Conservation (phyloP, 2,797 vertebrate genomes). For the Lates japonicus region DNA sequence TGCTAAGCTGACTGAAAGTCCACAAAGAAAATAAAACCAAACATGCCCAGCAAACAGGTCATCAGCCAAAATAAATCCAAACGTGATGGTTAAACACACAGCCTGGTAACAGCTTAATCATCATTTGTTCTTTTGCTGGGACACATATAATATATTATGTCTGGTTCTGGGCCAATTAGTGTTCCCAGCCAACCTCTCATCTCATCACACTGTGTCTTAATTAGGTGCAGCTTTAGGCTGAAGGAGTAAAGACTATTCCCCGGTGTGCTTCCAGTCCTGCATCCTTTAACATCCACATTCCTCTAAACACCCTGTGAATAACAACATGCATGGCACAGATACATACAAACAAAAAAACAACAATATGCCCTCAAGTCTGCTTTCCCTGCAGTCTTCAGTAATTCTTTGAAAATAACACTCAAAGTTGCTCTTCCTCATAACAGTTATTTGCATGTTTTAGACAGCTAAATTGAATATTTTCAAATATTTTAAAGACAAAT, state of each 20-base stretch:
- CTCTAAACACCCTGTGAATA: slow-evolving; percentile 48
- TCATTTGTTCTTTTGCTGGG: slow-evolving; percentile 50
- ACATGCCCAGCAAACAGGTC: slow-evolving; percentile 51
- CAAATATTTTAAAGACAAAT: not conserved
- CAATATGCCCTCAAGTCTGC: slow-evolving; percentile 26
- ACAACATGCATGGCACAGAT: slow-evolving; percentile 37
- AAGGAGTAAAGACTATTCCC: slow-evolving; percentile 51
- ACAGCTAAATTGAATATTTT: not conserved
- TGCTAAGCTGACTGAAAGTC: slow-evolving; percentile 49
- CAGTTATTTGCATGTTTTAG: not conserved
- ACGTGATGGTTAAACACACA: slow-evolving; percentile 20
- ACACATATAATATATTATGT: slow-evolving; percentile 52
- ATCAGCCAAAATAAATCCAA: slow-evolving; percentile 23
- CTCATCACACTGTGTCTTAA: slow-evolving; percentile 69
- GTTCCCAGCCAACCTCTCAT: slow-evolving; percentile 53
- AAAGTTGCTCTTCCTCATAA: not conserved
- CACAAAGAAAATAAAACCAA: slow-evolving; percentile 51
- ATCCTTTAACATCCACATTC: slow-evolving; percentile 51
- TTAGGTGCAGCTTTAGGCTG: slow-evolving; percentile 63
- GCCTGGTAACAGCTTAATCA: slow-evolving; percentile 47
- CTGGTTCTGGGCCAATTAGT: slow-evolving; percentile 68
- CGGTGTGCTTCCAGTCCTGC: slow-evolving; percentile 23
- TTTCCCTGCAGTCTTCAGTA: slow-evolving; percentile 3
- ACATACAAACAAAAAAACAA: slow-evolving; percentile 31
- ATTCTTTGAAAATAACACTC: slow-evolving; percentile 12